A percentile compares a stretch with the other conserved stretches of the same genome.
Evolutionary conservation across 1,140 invertebrate species (phyloP).

Genomic region (Platyscapa corneri): DNA sequence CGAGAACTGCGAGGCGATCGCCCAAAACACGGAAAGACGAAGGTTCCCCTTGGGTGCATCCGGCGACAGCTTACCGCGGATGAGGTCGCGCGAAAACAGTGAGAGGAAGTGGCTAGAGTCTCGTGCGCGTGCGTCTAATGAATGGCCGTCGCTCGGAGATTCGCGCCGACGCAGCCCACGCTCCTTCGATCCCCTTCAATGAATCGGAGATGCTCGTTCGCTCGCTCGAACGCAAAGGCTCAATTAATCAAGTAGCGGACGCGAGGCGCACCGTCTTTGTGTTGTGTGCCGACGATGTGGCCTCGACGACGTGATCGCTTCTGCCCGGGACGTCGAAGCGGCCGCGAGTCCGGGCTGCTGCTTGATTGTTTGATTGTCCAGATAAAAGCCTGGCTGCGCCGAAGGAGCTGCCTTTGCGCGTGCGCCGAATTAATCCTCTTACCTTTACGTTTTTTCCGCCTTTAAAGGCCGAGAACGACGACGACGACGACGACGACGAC

Average conservation of each 20-base stretch:
- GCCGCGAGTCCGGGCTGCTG: neutral
- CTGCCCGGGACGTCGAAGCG: too few species aligned
- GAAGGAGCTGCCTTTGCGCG: neutral
- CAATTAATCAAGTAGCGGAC: conserved; percentile 32
- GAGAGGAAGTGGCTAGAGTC: neutral
- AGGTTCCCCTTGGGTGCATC: too few species aligned
- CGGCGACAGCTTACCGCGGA: too few species aligned
- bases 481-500: too few species aligned
- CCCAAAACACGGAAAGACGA: too few species aligned
- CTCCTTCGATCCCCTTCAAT: neutral
- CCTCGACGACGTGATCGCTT: neutral
- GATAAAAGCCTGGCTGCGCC: neutral
- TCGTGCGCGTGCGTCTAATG: neutral
- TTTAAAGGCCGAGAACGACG: neutral
- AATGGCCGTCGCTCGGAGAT: conserved; percentile 5
- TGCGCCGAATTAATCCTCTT: too few species aligned
- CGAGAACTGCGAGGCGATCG: too few species aligned
- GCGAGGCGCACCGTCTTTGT: neutral
- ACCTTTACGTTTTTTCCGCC: neutral
- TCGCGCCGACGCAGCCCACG: neutral
- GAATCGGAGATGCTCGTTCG: neutral
- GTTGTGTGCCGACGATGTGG: neutral
- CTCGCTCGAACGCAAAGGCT: neutral
- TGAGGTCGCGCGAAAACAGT: neutral
- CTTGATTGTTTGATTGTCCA: neutral